These are phyloP conservation scores for Ptychoptera contaminata DNA, from an alignment of 2,888 invertebrate species.

Conservation along the genomic window DNA sequence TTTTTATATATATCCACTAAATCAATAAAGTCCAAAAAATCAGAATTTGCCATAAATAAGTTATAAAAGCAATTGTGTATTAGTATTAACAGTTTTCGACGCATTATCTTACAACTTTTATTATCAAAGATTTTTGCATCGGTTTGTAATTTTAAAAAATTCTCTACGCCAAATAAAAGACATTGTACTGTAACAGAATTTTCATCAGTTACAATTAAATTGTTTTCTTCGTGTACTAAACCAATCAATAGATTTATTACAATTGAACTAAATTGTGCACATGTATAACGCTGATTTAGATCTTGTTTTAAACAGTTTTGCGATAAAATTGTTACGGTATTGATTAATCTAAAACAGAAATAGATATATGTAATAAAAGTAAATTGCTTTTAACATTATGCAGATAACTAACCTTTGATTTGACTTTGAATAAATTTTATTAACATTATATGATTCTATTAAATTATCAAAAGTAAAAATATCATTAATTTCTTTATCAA, in stretches of 20 bases:
- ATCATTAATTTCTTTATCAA: constrained; percentile 1
- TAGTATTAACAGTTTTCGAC: constrained; percentile 21
- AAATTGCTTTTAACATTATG: too few species aligned
- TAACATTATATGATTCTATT: neutral
- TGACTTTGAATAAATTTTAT: neutral
- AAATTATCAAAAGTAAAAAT: neutral
- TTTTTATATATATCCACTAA: constrained; percentile 19
- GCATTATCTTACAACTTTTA: constrained; percentile 17
- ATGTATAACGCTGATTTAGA: neutral
- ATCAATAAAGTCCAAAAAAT: constrained; percentile 13
- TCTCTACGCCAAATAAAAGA: constrained; percentile 24
- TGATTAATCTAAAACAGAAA: too few species aligned
- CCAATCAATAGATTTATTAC: constrained; percentile 23
- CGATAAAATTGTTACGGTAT: too few species aligned
- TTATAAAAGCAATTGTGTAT: constrained; percentile 23
- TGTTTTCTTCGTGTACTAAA: constrained; percentile 21
- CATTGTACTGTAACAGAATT: constrained; percentile 21
- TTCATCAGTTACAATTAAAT: constrained; percentile 15
- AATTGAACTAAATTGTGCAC: constrained; percentile 17
- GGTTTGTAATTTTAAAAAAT: constrained; percentile 14
- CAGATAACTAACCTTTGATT: too few species aligned
- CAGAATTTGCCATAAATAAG: constrained; percentile 18
- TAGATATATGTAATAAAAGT: too few species aligned
- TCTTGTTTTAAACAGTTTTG: constrained; percentile 1
- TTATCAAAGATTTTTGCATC: constrained; percentile 6